Evolutionary conservation across 2,888 invertebrate species (phyloP), one percentile per base, ranked within the genome.

Genomic region (Brenthis hecate): DNA sequence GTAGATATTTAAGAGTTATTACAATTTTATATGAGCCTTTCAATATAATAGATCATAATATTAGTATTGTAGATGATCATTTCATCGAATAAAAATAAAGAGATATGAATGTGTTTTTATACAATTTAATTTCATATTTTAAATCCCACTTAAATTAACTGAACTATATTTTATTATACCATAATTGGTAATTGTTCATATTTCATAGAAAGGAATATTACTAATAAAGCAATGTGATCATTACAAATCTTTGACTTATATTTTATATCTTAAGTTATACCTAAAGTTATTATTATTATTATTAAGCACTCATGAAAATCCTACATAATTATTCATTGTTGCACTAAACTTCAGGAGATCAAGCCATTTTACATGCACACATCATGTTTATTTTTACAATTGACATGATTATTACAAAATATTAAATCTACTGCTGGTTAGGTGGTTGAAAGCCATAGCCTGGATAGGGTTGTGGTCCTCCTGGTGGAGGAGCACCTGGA

Each of bases 381-480:
- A 32, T 60, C 28, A 28, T 60, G 48, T 32, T 50, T n/a, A 60
- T 32, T 50, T 28, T n/a, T n/a, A 48, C 69, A 69, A 65, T 58
- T 58, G 48, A 63, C n/a, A 60, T 5, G 28, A 43, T 14, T 50
- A 50, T 60, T 60, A 60, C 48, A 50, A 28, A 8, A 58, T 19
- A 53, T 43, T 28, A 60, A 32, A 68, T 50, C 75, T 83, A 89
- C 78, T 94, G 95, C 84, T 96, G 95, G 47, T 95, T 94, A 62
- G 96, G 96, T 72, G 97, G 97, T 79, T 97, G 96, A 82, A 96
- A 96, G 63, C 96, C 95, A 82, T 96, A 97, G 53, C 96, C 95
- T 8, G 94, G 95, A 82, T 97, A 97, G 70, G 95, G 95, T 74
- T 96, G 95, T 6, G 96, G 94, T 8, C 94, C 96, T 28, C 95